A percentile compares a stretch with the other conserved stretches of the same genome.
Conservation (phyloP, 2,797 vertebrate species). For the Ctenopoma multispine region DNA sequence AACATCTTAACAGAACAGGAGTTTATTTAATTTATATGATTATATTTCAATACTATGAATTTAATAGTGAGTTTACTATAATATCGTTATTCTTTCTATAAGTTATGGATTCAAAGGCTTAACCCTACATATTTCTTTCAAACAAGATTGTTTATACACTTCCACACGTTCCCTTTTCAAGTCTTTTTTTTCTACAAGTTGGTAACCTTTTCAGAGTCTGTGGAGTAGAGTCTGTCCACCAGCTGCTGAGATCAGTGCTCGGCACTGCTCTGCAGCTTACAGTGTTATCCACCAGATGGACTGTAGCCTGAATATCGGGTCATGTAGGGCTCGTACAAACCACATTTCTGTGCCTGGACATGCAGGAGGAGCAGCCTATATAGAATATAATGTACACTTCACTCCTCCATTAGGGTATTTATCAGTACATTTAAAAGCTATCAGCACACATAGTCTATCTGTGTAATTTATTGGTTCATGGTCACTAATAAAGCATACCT, state of each 20-base stretch:
- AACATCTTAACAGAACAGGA: not conserved
- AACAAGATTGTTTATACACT: not conserved
- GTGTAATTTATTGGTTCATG: slow-evolving; percentile 34
- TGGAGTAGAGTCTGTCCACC: slow-evolving; percentile 24
- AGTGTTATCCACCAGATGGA: slow-evolving; percentile 55
- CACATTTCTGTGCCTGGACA: slow-evolving; percentile 6
- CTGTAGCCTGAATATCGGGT: slow-evolving; percentile 27
- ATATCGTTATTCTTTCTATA: not conserved
- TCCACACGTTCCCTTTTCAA: not conserved
- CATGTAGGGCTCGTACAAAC: slow-evolving; percentile 20
- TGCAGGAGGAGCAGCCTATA: not conserved
- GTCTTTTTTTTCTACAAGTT: not conserved
- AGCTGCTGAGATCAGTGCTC: slow-evolving; percentile 48
- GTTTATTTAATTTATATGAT: not conserved
- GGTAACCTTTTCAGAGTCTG: slow-evolving; percentile 21
- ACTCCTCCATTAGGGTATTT: not conserved
- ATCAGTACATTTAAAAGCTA: slow-evolving; percentile 7
- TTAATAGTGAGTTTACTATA: not conserved
- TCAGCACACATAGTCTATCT: slow-evolving; percentile 12
- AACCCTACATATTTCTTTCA: not conserved
- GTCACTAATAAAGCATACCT: slow-evolving; percentile 40
- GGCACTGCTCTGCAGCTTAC: slow-evolving; percentile 32
- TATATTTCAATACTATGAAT: slow-evolving; percentile 4
- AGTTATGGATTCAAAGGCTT: not conserved
- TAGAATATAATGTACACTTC: not conserved